Base-by-base conservation (phyloP, 2,888 invertebrate species). In the Epinotia nisella region DNA sequence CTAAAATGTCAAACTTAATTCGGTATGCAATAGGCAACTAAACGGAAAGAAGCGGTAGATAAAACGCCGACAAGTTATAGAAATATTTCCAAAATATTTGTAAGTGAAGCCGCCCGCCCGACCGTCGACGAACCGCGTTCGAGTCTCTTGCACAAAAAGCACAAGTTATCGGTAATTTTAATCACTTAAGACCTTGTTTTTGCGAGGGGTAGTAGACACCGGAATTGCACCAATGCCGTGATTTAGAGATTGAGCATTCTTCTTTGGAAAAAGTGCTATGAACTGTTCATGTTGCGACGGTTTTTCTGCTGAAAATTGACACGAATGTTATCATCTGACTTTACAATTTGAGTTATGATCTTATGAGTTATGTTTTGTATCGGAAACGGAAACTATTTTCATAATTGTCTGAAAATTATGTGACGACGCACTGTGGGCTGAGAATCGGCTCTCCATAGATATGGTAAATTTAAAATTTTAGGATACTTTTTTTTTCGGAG, bases 11-110 rank as follows among this genome's bases (percentile, higher is more conserved):
- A 5, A 4, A 24, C 41, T 17, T 70, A n/a, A 21, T 61, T 49
- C 67, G 76, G 77, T 79, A 86, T 82, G 86, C 87, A 86, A 91
- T 89, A 88, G 85, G 83, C 89, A 90, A 84, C 88, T 89, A 90
- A 93, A 91, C 91, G 91, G 91, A 89, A 92, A 92, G 91, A 84
- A 91, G 91, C 92, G 90, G 92, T 88, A 89, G 92, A 92, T 93
- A 91, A 92, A 92, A 92, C 83, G 87, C 88, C 89, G 90, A 90
- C 91, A 91, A 92, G 91, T 92, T 90, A 88, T 88, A 91, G 92
- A 93, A 93, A 93, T 92, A 93, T 93, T 93, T 92, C 89, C 91
- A 91, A 93, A 93, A 93, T 93, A 93, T 93, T 93, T 93, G 91
- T 93, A 86, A 89, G 90, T 85, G 87, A 87, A 80, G 83, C 87